Evolutionary conservation across 1,140 invertebrate species (phyloP).

Genomic region (Tetraneura akinire): DNA sequence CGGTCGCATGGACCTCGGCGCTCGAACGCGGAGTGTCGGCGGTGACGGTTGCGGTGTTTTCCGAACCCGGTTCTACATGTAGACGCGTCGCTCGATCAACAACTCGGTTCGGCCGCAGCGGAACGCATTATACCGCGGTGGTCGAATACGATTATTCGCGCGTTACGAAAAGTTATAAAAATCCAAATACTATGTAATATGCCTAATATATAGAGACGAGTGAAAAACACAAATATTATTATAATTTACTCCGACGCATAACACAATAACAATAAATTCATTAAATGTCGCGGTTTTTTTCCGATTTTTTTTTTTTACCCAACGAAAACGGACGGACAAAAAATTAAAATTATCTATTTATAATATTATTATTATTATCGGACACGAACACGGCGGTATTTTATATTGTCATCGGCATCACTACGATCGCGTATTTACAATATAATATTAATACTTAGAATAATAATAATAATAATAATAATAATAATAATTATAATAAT

Average conservation of each 20-base stretch:
- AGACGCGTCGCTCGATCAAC: neutral
- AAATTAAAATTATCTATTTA: too few relatives aligned
- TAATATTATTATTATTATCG: too few relatives aligned
- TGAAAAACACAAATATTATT: neutral
- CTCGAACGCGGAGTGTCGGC: neutral
- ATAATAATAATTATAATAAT: neutral
- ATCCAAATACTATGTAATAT: neutral
- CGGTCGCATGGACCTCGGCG: constrained; percentile 28
- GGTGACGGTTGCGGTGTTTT: neutral
- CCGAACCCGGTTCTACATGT: neutral
- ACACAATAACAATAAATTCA: too few relatives aligned
- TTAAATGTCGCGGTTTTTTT: too few relatives aligned
- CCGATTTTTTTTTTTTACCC: too few relatives aligned
- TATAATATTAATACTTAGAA: too few relatives aligned
- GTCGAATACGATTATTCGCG: neutral
- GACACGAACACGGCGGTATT: neutral
- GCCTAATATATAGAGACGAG: too few relatives aligned
- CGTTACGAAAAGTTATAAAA: neutral
- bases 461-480: neutral
- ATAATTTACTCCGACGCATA: too few relatives aligned
- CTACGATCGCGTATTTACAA: neutral
- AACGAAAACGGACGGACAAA: too few relatives aligned
- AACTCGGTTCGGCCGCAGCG: neutral
- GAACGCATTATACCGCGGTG: neutral
- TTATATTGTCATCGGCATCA: neutral